Percentiles rank a stretch among this genome's conserved stretches.
These are phyloP conservation scores for Hoplostethus mediterraneus DNA, from an alignment of 2,797 vertebrate species.

Conservation along the genomic window DNA sequence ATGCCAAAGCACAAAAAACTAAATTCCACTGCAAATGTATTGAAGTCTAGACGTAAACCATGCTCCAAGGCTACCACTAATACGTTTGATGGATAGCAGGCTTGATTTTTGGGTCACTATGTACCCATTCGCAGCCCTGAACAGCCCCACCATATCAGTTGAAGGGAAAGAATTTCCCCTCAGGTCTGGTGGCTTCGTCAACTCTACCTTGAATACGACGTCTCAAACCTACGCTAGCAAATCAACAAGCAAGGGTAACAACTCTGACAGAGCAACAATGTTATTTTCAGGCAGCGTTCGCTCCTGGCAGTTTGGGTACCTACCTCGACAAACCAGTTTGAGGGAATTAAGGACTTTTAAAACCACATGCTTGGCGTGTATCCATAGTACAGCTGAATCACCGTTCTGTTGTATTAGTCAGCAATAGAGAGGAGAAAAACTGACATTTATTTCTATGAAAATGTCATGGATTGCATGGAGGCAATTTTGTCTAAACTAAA, in stretches of 20 bases:
- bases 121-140: conserved; percentile 20
- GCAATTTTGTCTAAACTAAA: too few species aligned
- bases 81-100: neutral
- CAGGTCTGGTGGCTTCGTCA: conserved; percentile 22
- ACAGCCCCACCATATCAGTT: neutral
- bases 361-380: conserved; percentile 11
- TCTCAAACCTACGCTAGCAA: conserved; percentile 52
- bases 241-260: conserved; percentile 50
- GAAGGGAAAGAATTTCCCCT: conserved; percentile 43
- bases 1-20: neutral
- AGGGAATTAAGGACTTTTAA: conserved; percentile 40
- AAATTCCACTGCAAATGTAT: conserved; percentile 10
- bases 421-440: too few species aligned
- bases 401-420: neutral
- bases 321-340: conserved; percentile 59
- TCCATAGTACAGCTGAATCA: neutral
- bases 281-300: conserved; percentile 19
- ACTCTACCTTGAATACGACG: conserved; percentile 33
- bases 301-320: conserved; percentile 21
- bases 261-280: conserved; percentile 32
- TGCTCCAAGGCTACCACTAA: too few species aligned
- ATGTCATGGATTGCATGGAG: neutral
- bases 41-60: neutral
- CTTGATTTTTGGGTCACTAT: conserved; percentile 12
- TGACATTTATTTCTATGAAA: too few species aligned